phyloP scores from a whole-genome alignment of 2,888 invertebrate genomes.

The Anthrax anthrax region DNA sequence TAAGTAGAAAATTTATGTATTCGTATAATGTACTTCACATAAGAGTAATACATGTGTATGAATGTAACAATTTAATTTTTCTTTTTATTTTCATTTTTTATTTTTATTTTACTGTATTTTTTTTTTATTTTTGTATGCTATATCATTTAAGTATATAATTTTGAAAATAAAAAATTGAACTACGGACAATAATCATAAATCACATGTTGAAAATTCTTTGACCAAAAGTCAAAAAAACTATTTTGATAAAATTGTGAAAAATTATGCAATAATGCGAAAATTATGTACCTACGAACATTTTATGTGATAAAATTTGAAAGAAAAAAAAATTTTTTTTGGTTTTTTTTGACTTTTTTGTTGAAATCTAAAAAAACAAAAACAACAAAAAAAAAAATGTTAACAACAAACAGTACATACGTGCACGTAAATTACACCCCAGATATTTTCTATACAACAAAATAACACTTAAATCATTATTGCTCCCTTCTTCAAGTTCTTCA shows the following conservation, averaged over 20 bases:
- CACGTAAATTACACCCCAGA: slow-evolving; percentile 7
- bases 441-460: not conserved
- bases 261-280: slow-evolving; percentile 7
- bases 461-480: not conserved
- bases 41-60: no score
- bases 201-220: not conserved
- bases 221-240: not conserved
- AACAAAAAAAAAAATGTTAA: not conserved
- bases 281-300: slow-evolving; percentile 1
- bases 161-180: not conserved
- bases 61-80: no score
- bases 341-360: no score
- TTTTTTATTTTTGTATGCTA: no score
- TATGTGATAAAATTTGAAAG: not conserved
- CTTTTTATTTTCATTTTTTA: no score
- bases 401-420: slow-evolving; percentile 4
- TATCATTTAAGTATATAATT: no score
- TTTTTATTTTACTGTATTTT: no score
- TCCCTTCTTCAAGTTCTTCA: not conserved
- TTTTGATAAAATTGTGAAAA: slow-evolving; percentile 1
- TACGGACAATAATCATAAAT: no score
- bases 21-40: no score
- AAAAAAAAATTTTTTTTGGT: no score
- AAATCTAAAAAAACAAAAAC: no score
- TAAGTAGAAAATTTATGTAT: no score